Conservation (phyloP, 1,140 invertebrate genomes). For the Tetragonula clypearis region DNA sequence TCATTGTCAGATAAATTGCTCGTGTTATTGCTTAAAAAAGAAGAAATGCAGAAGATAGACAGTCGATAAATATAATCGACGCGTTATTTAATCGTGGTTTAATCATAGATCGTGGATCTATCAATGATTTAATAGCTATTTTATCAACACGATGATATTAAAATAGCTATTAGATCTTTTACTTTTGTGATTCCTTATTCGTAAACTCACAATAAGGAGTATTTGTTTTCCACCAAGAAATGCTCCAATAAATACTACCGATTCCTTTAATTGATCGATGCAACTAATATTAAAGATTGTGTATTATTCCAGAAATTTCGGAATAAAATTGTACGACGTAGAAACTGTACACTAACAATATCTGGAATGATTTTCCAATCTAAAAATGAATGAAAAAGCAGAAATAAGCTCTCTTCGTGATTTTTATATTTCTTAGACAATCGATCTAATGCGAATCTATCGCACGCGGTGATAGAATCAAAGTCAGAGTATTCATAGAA, state of each 20-base stretch:
- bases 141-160: neutral
- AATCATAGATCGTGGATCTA: neutral
- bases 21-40: rapidly evolving
- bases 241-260: neutral
- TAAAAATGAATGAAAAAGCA: neutral
- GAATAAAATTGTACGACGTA: neutral
- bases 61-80: neutral
- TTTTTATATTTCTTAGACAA: neutral
- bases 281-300: neutral
- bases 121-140: neutral
- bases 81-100: neutral
- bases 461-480: too few species aligned
- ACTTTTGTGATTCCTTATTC: neutral
- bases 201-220: neutral
- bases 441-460: too few species aligned
- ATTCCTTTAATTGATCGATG: neutral
- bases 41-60: neutral
- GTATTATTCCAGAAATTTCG: neutral
- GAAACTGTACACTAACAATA: neutral
- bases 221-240: neutral
- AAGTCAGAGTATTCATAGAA: too few species aligned
- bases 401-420: neutral
- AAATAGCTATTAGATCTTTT: neutral
- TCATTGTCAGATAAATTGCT: neutral
- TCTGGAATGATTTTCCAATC: neutral